Evolutionary conservation across 1,140 invertebrate species (phyloP).

Genomic region (Muscidifurax raptorellus): DNA sequence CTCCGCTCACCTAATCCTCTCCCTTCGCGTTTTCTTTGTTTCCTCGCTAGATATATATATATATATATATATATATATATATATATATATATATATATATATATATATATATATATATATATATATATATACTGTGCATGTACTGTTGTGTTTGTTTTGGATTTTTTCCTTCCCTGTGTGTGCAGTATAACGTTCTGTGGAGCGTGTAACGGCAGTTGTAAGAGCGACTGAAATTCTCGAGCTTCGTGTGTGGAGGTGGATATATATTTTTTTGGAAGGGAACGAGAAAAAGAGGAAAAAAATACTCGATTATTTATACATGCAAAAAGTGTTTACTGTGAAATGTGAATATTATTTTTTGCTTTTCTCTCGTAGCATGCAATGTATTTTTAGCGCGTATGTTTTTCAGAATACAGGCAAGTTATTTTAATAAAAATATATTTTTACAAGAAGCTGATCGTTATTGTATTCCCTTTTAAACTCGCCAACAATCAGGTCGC

Average conservation of each 20-base stretch:
- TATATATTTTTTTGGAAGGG: not conserved
- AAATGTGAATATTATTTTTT: not conserved
- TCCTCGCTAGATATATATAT: too few species aligned
- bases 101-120: too few species aligned
- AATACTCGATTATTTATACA: conserved; percentile 12
- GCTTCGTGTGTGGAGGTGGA: not conserved
- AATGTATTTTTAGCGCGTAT: too few species aligned
- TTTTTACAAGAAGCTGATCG: not conserved
- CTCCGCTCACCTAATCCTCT: not conserved
- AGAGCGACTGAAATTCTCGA: conserved; percentile 20
- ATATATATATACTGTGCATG: not conserved
- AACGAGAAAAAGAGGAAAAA: not conserved
- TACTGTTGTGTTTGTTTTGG: not conserved
- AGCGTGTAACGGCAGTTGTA: conserved; percentile 18
- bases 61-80: too few species aligned
- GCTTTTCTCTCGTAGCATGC: too few species aligned
- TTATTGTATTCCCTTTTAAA: not conserved
- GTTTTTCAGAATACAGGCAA: too few species aligned
- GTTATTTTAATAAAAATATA: too few species aligned
- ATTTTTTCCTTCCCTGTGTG: not conserved
- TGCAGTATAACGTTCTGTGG: not conserved
- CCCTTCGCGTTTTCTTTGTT: not conserved
- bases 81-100: too few species aligned
- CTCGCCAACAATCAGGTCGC: too few species aligned
- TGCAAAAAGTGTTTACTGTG: not conserved